Conservation (phyloP, 2,113 vertebrate genomes). For the Hippocampus barbouri region DNA sequence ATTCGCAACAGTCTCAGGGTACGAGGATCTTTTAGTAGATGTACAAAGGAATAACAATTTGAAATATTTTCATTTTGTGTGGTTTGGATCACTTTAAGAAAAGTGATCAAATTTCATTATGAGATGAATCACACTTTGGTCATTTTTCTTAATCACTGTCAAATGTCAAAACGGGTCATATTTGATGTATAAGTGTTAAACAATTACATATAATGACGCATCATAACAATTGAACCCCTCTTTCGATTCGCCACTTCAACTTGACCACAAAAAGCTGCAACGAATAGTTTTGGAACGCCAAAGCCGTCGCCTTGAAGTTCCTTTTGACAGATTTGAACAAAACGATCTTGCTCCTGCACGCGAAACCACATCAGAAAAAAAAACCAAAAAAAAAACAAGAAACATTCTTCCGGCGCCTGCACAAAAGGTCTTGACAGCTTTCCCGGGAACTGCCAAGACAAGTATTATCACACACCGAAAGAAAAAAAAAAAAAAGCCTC, state of each 20-base stretch:
- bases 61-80: neutral
- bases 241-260: too few species aligned
- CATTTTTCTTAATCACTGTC: neutral
- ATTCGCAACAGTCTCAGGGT: too few species aligned
- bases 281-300: neutral
- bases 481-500: neutral
- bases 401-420: neutral
- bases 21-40: too few species aligned
- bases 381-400: neutral
- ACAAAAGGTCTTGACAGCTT: slow-evolving; percentile 1
- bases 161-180: neutral
- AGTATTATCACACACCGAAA: neutral
- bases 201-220: neutral
- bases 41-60: too few species aligned
- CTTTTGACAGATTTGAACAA: neutral
- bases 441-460: neutral
- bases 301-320: neutral
- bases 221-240: neutral
- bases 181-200: neutral
- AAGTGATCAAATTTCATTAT: neutral
- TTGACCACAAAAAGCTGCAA: too few species aligned
- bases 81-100: neutral
- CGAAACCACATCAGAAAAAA: neutral
- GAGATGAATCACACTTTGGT: neutral
- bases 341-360: neutral